Evolutionary conservation across 2,797 vertebrate species (phyloP).

Genomic region (Steatocranus sp.): DNA sequence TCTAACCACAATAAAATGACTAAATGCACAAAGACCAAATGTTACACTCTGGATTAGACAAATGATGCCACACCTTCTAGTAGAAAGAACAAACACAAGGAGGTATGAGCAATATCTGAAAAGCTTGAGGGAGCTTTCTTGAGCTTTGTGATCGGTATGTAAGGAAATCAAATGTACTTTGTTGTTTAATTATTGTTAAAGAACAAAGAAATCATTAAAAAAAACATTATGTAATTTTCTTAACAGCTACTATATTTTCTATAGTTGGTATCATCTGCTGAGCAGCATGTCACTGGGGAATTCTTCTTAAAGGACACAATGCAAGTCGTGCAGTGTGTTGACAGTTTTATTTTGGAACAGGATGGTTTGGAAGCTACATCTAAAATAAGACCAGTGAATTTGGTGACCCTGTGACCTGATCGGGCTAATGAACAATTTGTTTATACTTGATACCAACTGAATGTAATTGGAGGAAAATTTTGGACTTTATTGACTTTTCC

Average conservation of each 20-base stretch:
- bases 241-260: background rate
- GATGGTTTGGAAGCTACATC: background rate
- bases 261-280: background rate
- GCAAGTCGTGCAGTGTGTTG: background rate
- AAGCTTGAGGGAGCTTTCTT: background rate
- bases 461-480: background rate
- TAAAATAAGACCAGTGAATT: background rate
- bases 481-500: background rate
- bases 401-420: background rate
- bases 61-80: background rate
- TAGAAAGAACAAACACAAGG: background rate
- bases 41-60: background rate
- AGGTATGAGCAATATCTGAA: background rate
- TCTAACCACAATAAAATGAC: background rate
- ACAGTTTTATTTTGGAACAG: background rate
- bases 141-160: background rate
- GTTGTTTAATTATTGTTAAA: background rate
- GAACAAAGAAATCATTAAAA: background rate
- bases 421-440: background rate
- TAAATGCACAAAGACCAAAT: background rate
- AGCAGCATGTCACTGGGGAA: background rate
- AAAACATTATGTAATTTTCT: background rate
- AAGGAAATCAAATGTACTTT: background rate
- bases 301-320: background rate
- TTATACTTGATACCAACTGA: background rate